A percentile compares a stretch with the other conserved stretches of the same genome.
These are phyloP conservation scores for Rhipidura dahli DNA, from an alignment of 2,113 vertebrate species.

Conservation along the genomic window DNA sequence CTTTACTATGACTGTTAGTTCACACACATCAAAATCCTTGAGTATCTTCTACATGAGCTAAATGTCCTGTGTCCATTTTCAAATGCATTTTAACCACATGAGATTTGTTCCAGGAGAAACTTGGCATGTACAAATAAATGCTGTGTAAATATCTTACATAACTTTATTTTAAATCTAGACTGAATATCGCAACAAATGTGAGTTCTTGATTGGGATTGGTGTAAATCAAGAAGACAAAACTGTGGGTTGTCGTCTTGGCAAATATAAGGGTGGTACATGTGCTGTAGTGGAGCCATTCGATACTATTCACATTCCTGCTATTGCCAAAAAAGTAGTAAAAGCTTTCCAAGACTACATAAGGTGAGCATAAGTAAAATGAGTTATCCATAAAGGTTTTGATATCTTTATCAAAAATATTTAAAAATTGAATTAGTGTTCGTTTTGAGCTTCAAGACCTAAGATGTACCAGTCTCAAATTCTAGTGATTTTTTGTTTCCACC, in stretches of 20 bases:
- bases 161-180: slow-evolving; percentile 77
- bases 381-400: not conserved
- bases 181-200: slow-evolving; percentile 96
- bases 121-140: not conserved
- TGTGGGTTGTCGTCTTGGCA: slow-evolving; percentile 92
- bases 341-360: slow-evolving; percentile 93
- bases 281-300: slow-evolving; percentile 90
- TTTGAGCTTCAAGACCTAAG: not conserved
- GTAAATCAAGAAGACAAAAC: slow-evolving; percentile 91
- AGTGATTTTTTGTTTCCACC: not conserved
- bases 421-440: not conserved
- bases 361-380: slow-evolving; percentile 67
- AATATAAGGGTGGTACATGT: slow-evolving; percentile 94
- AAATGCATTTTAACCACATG: not conserved
- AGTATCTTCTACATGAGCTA: not conserved
- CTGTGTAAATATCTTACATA: not conserved
- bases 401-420: not conserved
- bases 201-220: slow-evolving; percentile 91
- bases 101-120: not conserved
- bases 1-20: not conserved
- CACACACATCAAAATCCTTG: not conserved
- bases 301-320: slow-evolving; percentile 84
- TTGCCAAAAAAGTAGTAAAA: slow-evolving; percentile 86
- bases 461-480: not conserved
- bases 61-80: not conserved